phyloP scores from a whole-genome alignment of 2,888 invertebrate genomes.

The Agelastica alni region DNA sequence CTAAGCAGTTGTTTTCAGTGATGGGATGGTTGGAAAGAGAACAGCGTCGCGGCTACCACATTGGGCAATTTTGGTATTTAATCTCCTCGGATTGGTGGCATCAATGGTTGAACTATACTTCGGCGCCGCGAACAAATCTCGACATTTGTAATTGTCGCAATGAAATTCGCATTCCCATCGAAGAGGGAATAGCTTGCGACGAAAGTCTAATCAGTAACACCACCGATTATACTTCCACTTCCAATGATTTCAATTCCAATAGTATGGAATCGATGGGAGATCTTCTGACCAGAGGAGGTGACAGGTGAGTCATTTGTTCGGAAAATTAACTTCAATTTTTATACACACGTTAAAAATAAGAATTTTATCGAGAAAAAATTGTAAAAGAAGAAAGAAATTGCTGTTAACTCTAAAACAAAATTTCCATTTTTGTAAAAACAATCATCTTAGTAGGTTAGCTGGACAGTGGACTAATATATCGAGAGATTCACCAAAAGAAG shows the following conservation, averaged over 20 bases:
- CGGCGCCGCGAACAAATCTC: conserved; percentile 48
- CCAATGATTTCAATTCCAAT: conserved; percentile 54
- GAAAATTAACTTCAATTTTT: too few species aligned
- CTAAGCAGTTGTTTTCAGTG: conserved; percentile 59
- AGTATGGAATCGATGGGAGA: conserved; percentile 68
- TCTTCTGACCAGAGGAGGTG: conserved; percentile 61
- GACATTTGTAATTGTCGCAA: conserved; percentile 58
- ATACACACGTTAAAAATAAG: too few species aligned
- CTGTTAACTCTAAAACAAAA: too few species aligned
- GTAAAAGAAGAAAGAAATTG: too few species aligned
- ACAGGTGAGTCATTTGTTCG: conserved; percentile 57
- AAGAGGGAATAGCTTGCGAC: conserved; percentile 70
- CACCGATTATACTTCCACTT: conserved; percentile 52
- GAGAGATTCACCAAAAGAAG: too few species aligned
- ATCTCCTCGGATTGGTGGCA: conserved; percentile 87
- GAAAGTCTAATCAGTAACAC: conserved; percentile 68
- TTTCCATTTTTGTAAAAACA: too few species aligned
- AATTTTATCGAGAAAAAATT: too few species aligned
- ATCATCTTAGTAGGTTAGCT: too few species aligned
- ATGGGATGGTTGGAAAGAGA: conserved; percentile 83
- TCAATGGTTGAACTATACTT: conserved; percentile 76
- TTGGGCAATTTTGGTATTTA: conserved; percentile 90
- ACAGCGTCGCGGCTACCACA: conserved; percentile 72
- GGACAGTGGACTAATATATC: too few species aligned
- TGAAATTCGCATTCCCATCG: conserved; percentile 53